Evolutionary conservation across 2,797 vertebrate genomes (phyloP).

Genomic region (Schizothorax lantsangensis): DNA sequence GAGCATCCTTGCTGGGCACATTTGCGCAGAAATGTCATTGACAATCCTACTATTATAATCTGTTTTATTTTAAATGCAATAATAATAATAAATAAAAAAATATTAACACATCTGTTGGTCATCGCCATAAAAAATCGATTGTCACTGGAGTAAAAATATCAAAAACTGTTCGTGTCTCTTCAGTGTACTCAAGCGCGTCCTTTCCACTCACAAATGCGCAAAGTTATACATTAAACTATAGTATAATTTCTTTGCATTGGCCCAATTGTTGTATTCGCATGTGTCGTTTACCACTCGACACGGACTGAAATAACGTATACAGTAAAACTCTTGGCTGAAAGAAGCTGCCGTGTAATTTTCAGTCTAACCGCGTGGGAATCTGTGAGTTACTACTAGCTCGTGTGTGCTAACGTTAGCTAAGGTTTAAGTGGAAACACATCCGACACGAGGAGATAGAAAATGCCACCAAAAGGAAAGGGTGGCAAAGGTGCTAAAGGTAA

Average conservation of each 20-base stretch:
- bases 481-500: conserved; percentile 81
- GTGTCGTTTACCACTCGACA: neutral
- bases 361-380: neutral
- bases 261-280: neutral
- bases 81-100: no score
- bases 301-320: neutral
- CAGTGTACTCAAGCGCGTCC: conserved; percentile 6
- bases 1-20: neutral
- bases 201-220: neutral
- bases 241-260: neutral
- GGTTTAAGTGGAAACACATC: neutral
- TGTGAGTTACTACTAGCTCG: neutral
- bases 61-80: neutral
- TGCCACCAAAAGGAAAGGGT: conserved; percentile 83
- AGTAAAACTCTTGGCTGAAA: neutral
- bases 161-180: neutral
- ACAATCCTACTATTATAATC: neutral
- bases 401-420: neutral
- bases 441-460: conserved; percentile 52
- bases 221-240: no score
- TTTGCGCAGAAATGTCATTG: neutral
- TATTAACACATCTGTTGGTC: neutral
- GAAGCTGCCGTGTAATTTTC: neutral
- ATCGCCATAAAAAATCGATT: neutral
- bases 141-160: neutral